These are phyloP conservation scores for Spheniscus humboldti DNA, from an alignment of 2,797 vertebrate genomes.

Conservation along the genomic window DNA sequence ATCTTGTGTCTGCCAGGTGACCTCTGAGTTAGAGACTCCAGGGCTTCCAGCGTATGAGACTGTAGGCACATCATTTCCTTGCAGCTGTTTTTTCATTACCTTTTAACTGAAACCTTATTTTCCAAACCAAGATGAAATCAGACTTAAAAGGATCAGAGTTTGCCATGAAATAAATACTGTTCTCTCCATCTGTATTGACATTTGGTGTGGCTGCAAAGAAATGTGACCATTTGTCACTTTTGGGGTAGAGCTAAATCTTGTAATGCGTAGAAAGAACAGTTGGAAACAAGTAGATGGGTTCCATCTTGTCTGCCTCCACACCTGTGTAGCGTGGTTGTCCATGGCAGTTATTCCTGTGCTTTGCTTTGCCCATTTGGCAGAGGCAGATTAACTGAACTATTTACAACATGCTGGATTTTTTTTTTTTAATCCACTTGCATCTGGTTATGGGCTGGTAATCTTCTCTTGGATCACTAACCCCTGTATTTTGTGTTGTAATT, in stretches of 20 bases:
- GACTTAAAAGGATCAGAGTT: neutral
- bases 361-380: neutral
- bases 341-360: neutral
- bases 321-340: neutral
- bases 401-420: neutral
- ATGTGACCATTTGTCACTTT: neutral
- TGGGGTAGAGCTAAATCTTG: neutral
- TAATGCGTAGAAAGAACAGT: neutral
- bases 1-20: neutral
- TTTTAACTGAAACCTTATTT: neutral
- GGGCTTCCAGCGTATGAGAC: neutral
- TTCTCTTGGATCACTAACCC: neutral
- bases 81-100: neutral
- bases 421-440: neutral
- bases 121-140: neutral
- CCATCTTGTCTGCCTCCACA: neutral
- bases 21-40: neutral
- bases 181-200: neutral
- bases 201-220: neutral
- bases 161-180: neutral
- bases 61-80: neutral
- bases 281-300: neutral
- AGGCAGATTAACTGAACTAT: neutral
- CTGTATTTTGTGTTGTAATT: conserved; percentile 7
- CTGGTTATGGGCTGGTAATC: neutral